Evolutionary conservation across 2,888 invertebrate species (phyloP).

Genomic region (Epirrhoe tristata): DNA sequence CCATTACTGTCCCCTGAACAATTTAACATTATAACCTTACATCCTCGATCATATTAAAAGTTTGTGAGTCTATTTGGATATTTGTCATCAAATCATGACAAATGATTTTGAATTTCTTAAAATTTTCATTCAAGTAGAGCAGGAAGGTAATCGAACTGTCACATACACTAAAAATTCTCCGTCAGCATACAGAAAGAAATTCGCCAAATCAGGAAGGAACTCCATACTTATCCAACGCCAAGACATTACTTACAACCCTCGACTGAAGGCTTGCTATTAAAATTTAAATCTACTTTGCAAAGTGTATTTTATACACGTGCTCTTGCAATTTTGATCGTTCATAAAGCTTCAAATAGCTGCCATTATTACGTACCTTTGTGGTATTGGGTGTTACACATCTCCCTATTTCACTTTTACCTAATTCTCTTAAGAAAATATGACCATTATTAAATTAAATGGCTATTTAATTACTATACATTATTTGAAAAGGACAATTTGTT

Average conservation of each 20-base stretch:
- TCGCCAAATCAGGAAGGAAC: constrained; percentile 49
- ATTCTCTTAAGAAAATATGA: neutral
- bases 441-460: neutral
- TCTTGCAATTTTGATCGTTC: constrained; percentile 85
- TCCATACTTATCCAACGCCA: constrained; percentile 78
- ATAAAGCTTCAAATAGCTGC: constrained; percentile 81
- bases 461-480: neutral
- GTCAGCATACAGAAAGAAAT: constrained; percentile 36
- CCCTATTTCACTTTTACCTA: constrained; percentile 69
- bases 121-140: neutral
- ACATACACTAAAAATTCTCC: neutral
- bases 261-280: constrained; percentile 84
- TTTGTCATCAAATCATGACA: too few relatives aligned
- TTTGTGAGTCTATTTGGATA: too few relatives aligned
- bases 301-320: constrained; percentile 85
- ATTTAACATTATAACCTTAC: too few relatives aligned
- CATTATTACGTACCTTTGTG: constrained; percentile 82
- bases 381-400: constrained; percentile 80
- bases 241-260: constrained; percentile 82
- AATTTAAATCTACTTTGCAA: constrained; percentile 86
- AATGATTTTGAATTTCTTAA: neutral
- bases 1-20: neutral
- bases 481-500: too few relatives aligned
- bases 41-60: too few relatives aligned
- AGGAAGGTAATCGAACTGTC: neutral